Conservation (phyloP, 2,113 vertebrate species). For the Felis chaus region DNA sequence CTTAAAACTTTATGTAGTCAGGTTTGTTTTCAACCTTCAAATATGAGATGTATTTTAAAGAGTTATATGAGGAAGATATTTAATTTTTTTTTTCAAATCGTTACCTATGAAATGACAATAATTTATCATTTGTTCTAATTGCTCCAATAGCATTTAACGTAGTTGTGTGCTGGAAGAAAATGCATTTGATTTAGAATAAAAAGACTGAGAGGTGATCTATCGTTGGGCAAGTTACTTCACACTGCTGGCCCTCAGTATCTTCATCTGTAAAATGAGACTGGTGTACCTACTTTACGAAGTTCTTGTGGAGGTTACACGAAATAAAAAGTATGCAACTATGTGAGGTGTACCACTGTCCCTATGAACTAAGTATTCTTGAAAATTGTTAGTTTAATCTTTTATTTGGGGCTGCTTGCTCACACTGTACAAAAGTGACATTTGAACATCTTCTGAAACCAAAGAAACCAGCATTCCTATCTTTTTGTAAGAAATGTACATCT, state of each 20-base stretch:
- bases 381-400: background rate
- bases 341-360: background rate
- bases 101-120: background rate
- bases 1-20: background rate
- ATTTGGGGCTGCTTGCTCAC: background rate
- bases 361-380: background rate
- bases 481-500: background rate
- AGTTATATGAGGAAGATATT: background rate
- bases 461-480: background rate
- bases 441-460: background rate
- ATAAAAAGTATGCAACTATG: background rate
- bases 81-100: background rate
- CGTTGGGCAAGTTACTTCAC: background rate
- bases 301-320: background rate
- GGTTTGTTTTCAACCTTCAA: background rate
- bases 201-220: background rate
- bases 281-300: background rate
- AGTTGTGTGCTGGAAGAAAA: background rate
- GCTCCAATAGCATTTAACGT: background rate
- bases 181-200: background rate
- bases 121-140: background rate
- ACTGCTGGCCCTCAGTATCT: background rate
- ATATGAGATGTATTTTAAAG: slow-evolving; percentile 15
- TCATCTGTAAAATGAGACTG: background rate
- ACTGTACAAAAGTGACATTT: background rate